Base-by-base conservation (phyloP, 2,113 vertebrate species). In the Oryctolagus cuniculus region DNA sequence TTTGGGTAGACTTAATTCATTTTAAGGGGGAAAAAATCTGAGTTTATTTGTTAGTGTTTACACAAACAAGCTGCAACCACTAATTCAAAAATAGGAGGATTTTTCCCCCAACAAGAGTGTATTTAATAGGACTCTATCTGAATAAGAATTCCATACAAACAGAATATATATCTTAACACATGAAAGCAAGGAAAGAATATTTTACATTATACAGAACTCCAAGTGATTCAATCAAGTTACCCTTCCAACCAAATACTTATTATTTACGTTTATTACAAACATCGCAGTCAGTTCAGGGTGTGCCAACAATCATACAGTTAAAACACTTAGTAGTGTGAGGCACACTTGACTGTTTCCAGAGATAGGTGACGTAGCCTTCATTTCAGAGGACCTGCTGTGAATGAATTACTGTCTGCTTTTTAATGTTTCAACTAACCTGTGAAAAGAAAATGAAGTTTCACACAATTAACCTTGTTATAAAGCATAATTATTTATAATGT, bases 361-460 rank as follows among this genome's bases (percentile, higher is more conserved):
- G 95, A 85, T 55, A 82, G 0, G 63, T 61, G 92, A 38, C 16
- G 10, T 0, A 78, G 81, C 44, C 22, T 67, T 80, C 91, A 17
- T 3, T 58, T 49, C 74, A 92, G 22, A 91, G 70, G 77, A 36
- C 11, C 44, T 53, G 70, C 86, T 5, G 1, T 93, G 67, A 94
- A 0, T 36, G 19, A 34, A 87, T 99, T 98, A 99, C 98, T 99
- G 99, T 93, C 99, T 98, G 98, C 99, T 99, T 98, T 99, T 99
- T 96, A 99, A 96, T 27, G 99, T 98, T 96, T 99, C 99, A 97
- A 99, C 99, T 98, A 99, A 98, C 99, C 99, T 99, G 93, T 24
- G 72, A 92, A 92, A 19, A 96, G 64, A 97, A 29, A 97, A 61
- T 69, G 53, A 83, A 77, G 63, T 55, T 92, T 64, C 51, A 31